Base-by-base conservation (phyloP, 2,797 vertebrate genomes). In the Coracias cyanogaster region DNA sequence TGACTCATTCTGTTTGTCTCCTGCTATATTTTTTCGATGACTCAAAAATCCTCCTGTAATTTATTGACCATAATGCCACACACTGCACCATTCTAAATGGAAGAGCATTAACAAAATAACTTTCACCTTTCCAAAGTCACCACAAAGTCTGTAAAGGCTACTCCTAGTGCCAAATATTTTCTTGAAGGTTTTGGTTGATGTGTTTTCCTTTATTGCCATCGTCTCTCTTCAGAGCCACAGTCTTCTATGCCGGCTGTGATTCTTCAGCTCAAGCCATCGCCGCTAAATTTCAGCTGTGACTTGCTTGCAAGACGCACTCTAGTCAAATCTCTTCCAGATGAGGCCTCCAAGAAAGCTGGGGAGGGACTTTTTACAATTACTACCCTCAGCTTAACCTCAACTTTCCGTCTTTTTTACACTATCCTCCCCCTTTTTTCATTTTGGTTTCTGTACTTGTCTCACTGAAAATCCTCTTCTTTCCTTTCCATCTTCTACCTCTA, bases 1-100 rank as follows among this genome's bases (percentile, higher is more conserved):
- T 92, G 94, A 91, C 81, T 88, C 81, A 79, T 86, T 81, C 74
- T 86, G 46, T 64, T 94, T 67, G 57, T n/a, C 64, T 85, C 64
- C 78, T 82, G 78, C 60, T 86, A 2, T 61, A 37, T 77, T 95
- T 85, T 77, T 60, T 86, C 49, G 11, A 77, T 74, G 43, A 82
- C 78, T 87, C 72, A n/a, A 81, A 93, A 91, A 64, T 28, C 18
- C 18, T 49, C 89, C 54, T 2, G 11, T 77, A 54, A 91, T 80
- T 87, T 89, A 78, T 46, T 69, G 72, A 8, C 4, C 16, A 37
- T 31, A 86, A 72, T 61, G 43, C 74, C 76, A 54, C 65, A 61
- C 4, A 3, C 54, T 61, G 54, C 16, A 17, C 35, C 81, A 60
- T 55, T 90, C 39, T 80, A 73, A 85, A 74, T 35, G 64, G 35